Evolutionary conservation across 1,140 invertebrate species (phyloP).

Genomic region (Drosophila ogumai): DNA sequence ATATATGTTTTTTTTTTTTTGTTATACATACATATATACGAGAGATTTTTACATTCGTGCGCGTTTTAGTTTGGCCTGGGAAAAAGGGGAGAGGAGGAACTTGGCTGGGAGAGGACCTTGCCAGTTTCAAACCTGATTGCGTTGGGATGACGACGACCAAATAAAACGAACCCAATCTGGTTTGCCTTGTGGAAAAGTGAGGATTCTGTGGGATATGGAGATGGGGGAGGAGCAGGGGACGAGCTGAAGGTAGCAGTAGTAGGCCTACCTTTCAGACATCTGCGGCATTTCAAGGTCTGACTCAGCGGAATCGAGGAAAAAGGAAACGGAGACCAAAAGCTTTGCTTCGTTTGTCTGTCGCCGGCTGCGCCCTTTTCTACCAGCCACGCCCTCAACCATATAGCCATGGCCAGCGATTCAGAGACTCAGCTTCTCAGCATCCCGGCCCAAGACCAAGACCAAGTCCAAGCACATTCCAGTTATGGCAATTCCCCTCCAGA

Average conservation of each 20-base stretch:
- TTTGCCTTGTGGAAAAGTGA: constrained; percentile 66
- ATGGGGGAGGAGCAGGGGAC: no score
- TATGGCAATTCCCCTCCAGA: constrained; percentile 73
- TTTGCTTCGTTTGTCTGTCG: constrained; percentile 23
- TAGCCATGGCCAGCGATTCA: constrained; percentile 19
- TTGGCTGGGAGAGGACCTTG: constrained; percentile 69
- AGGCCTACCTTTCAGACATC: constrained; percentile 69
- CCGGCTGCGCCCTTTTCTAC: constrained; percentile 67
- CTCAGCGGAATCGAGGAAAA: constrained; percentile 69
- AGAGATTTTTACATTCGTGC: constrained; percentile 68
- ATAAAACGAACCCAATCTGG: constrained; percentile 65
- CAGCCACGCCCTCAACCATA: constrained; percentile 38
- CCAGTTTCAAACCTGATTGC: constrained; percentile 69
- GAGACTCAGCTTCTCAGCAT: background rate
- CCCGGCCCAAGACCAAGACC: background rate
- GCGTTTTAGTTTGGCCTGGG: constrained; percentile 32
- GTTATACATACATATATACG: constrained; percentile 31
- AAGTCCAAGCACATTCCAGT: constrained; percentile 73
- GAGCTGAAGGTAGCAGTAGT: background rate
- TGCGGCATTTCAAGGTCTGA: constrained; percentile 82
- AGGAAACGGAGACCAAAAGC: constrained; percentile 32
- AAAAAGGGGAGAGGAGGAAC: background rate
- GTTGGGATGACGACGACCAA: constrained; percentile 31
- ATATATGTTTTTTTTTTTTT: constrained; percentile 30
- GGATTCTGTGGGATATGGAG: background rate